These are phyloP conservation scores for Cinara cedri DNA, from an alignment of 2,888 invertebrate genomes.

Conservation along the genomic window DNA sequence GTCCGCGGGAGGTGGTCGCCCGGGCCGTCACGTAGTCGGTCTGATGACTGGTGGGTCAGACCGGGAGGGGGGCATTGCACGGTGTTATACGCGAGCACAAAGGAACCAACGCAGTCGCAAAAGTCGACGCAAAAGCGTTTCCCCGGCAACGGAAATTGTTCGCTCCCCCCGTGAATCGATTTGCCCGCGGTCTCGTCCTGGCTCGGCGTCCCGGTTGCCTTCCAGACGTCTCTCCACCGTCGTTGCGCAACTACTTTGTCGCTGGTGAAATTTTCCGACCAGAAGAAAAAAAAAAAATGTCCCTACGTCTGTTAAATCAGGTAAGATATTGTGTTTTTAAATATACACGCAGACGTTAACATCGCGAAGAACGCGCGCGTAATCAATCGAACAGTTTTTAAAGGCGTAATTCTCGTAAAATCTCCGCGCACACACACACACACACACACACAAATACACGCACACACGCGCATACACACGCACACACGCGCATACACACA, in stretches of 20 bases:
- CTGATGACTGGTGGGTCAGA: neutral
- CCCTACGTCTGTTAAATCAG: constrained; percentile 8
- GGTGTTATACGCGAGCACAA: constrained; percentile 23
- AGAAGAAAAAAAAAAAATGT: constrained; percentile 5
- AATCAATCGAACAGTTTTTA: neutral
- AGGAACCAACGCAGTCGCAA: constrained; percentile 55
- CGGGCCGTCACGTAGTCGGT: neutral
- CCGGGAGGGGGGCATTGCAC: too few relatives aligned
- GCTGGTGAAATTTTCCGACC: neutral
- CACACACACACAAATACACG: too few relatives aligned
- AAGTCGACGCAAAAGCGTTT: constrained; percentile 53
- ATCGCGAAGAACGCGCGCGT: too few relatives aligned
- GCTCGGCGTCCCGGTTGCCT: neutral
- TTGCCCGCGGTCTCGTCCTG: constrained; percentile 9
- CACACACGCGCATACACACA: too few relatives aligned
- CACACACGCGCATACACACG: too few relatives aligned
- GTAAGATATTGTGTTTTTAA: neutral
- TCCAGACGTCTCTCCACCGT: constrained; percentile 20
- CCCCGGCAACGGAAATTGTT: constrained; percentile 55
- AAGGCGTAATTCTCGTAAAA: neutral
- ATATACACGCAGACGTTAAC: neutral
- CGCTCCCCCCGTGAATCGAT: constrained; percentile 51
- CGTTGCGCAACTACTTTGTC: neutral
- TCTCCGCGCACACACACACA: neutral
- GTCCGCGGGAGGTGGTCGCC: neutral